Percentiles rank a stretch among this genome's conserved stretches.
phyloP scores from a whole-genome alignment of 2,888 invertebrate genomes.

The Drosophila suboccidentalis region DNA sequence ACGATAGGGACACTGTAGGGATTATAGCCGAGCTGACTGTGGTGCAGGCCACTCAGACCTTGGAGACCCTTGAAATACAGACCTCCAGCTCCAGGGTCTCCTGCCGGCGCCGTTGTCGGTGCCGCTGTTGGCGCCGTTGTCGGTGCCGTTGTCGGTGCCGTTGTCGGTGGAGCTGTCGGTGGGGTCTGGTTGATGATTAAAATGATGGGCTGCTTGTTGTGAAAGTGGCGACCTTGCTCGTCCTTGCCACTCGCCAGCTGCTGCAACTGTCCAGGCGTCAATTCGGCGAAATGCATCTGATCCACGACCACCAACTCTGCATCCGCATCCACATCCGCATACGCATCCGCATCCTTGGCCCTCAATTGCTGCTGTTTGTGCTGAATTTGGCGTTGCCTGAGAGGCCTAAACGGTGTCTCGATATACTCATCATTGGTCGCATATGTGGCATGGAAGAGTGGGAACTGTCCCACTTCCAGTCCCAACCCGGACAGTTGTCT shows the following conservation, averaged over 20 bases:
- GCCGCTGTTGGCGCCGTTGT: background rate
- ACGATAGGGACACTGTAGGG: constrained; percentile 45
- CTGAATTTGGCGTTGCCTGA: background rate
- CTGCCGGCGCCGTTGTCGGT: background rate
- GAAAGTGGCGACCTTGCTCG: constrained; percentile 10
- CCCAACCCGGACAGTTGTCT: background rate
- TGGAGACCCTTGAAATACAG: constrained; percentile 50
- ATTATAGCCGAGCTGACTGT: background rate
- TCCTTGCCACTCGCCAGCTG: constrained; percentile 2
- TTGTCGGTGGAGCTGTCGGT: background rate
- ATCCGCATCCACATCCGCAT: too few relatives aligned
- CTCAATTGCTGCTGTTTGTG: background rate
- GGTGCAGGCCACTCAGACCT: constrained; percentile 1
- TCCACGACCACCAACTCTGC: background rate
- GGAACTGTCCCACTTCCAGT: constrained; percentile 3
- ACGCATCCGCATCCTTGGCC: too few relatives aligned
- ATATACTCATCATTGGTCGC: constrained; percentile 41
- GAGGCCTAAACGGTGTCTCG: constrained; percentile 27
- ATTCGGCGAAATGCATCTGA: background rate
- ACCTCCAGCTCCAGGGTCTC: background rate
- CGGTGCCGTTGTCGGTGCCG: background rate
- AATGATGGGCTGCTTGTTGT: background rate
- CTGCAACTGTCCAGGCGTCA: constrained; percentile 8
- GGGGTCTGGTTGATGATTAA: too few relatives aligned
- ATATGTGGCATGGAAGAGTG: constrained; percentile 31